phyloP scores from a whole-genome alignment of 2,113 vertebrate genomes.

The Tupaia chinensis region DNA sequence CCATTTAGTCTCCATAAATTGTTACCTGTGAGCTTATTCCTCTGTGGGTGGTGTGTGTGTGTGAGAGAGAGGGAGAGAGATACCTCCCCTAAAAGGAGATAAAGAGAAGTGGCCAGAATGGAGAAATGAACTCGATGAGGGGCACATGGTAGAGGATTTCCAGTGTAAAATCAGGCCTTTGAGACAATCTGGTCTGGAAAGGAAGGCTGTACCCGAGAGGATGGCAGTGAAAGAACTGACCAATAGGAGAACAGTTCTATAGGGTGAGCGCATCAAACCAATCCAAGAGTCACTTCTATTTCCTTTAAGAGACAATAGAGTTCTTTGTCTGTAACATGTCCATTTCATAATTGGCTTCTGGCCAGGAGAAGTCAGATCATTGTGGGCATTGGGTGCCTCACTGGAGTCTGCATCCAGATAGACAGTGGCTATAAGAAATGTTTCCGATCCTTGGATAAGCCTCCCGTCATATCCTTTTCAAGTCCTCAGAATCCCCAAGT shows the following conservation, averaged over 20 bases:
- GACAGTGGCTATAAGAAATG: not conserved
- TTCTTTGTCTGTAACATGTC: not conserved
- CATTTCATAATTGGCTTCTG: not conserved
- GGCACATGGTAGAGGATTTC: not conserved
- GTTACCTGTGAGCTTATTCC: not conserved
- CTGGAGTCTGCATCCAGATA: not conserved
- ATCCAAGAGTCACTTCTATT: not conserved
- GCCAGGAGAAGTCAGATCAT: not conserved
- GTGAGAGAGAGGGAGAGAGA: not conserved
- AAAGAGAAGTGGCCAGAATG: conserved; percentile 16
- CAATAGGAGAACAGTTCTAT: not conserved
- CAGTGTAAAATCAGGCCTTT: not conserved
- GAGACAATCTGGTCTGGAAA: not conserved
- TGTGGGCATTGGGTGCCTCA: not conserved
- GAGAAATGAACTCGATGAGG: conserved; percentile 57
- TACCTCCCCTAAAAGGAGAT: conserved; percentile 39
- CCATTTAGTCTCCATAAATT: not conserved
- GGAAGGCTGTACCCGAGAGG: not conserved
- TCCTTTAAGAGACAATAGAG: not conserved
- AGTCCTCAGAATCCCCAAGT: not conserved
- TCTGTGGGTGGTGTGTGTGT: not conserved
- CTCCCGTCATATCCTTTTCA: not conserved
- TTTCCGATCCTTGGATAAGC: not conserved
- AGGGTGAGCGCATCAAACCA: not conserved
- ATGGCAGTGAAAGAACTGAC: not conserved